phyloP scores from a whole-genome alignment of 2,888 invertebrate genomes.

The Acrobasis consociella region DNA sequence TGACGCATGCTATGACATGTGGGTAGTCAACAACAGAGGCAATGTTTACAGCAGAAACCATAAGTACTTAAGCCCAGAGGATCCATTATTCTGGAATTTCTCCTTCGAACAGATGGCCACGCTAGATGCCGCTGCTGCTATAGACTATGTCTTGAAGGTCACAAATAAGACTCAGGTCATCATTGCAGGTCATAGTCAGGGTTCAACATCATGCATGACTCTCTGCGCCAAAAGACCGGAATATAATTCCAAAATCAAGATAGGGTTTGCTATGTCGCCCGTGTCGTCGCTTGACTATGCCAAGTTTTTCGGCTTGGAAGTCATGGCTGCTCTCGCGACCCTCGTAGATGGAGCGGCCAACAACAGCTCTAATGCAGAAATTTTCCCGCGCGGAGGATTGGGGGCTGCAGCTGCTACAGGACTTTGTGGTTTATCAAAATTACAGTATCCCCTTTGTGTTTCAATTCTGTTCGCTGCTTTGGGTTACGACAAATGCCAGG shows the following conservation, averaged over 20 bases:
- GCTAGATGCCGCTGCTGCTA: not conserved
- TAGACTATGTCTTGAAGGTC: not conserved
- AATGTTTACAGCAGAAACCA: not conserved
- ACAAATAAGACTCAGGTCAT: not conserved
- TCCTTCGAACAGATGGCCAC: not conserved
- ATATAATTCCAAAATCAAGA: not conserved
- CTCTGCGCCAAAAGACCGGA: not conserved
- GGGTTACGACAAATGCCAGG: not conserved
- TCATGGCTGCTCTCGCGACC: not conserved
- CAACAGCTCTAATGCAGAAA: not conserved
- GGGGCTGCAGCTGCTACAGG: not conserved
- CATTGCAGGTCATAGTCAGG: not conserved
- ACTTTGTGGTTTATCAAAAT: not conserved
- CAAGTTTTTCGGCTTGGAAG: not conserved
- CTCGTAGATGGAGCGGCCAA: not conserved
- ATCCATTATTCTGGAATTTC: not conserved
- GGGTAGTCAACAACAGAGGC: not conserved
- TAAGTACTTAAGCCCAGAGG: not conserved
- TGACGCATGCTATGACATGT: not conserved
- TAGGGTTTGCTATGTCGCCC: not conserved
- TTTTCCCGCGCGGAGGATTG: not conserved
- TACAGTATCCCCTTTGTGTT: conserved; percentile 2
- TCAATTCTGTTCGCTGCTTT: not conserved
- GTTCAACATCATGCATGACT: not conserved
- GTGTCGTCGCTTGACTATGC: not conserved